Conservation (phyloP, 2,113 vertebrate species). For the Dasyornis broadbenti region DNA sequence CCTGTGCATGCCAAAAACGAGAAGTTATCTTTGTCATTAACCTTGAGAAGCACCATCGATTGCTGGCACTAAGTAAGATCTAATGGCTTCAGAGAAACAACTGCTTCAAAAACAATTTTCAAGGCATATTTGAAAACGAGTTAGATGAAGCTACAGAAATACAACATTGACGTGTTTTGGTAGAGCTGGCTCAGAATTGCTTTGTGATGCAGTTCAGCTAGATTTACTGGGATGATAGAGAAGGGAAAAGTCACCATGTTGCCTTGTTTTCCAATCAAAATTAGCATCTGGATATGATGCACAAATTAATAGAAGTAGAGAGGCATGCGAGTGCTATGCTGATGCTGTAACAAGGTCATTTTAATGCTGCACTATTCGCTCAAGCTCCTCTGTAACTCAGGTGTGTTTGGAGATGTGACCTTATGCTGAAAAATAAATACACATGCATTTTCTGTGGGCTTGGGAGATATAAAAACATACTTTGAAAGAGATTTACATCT, state of each 20-base stretch:
- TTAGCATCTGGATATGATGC: background rate
- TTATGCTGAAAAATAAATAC: background rate
- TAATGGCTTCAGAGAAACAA: slow-evolving; percentile 29
- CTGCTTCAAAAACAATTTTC: slow-evolving; percentile 33
- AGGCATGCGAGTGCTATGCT: background rate
- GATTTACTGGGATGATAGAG: background rate
- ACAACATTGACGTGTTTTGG: background rate
- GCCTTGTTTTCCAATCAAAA: background rate
- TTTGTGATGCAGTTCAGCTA: background rate
- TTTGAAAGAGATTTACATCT: background rate
- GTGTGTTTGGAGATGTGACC: background rate
- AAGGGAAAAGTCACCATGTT: background rate
- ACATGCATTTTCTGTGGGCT: background rate
- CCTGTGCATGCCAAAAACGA: background rate
- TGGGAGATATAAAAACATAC: background rate
- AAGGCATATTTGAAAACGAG: slow-evolving; percentile 1
- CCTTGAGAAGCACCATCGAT: slow-evolving; percentile 48
- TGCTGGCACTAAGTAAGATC: slow-evolving; percentile 17
- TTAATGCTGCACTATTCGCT: background rate
- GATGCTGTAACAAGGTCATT: background rate
- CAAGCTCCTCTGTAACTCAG: background rate
- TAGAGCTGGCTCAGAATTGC: background rate
- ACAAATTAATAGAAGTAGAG: background rate
- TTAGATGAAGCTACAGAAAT: background rate
- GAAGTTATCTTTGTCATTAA: slow-evolving; percentile 53